Percentiles rank a stretch among this genome's conserved stretches.
Evolutionary conservation across 1,140 invertebrate genomes (phyloP).

Genomic region (Drosophila yakuba): DNA sequence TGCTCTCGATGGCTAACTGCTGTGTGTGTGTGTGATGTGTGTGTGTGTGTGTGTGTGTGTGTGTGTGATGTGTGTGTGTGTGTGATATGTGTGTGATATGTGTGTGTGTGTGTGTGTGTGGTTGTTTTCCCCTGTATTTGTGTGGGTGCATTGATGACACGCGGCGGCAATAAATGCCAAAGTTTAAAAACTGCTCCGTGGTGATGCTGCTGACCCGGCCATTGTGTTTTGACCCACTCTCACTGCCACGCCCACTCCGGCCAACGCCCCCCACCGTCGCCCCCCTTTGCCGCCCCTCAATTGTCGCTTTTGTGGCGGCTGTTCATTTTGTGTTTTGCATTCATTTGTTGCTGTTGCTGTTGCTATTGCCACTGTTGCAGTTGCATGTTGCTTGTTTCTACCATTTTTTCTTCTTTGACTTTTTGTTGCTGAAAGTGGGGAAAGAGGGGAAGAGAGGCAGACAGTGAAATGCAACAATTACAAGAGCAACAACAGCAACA

Average conservation of each 20-base stretch:
- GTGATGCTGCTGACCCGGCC: constrained; percentile 26
- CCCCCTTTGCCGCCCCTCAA: constrained; percentile 9
- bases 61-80: no score
- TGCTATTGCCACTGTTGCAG: constrained; percentile 16
- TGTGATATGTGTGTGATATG: background rate
- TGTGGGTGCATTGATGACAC: constrained; percentile 48
- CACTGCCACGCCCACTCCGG: background rate
- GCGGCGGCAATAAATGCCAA: constrained; percentile 71
- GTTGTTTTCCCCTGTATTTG: background rate
- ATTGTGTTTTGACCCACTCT: background rate
- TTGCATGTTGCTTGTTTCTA: constrained; percentile 45
- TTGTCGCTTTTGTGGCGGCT: constrained; percentile 60
- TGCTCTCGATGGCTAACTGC: constrained; percentile 17
- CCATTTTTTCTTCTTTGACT: constrained; percentile 18
- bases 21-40: background rate
- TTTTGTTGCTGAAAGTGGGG: constrained; percentile 51
- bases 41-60: no score
- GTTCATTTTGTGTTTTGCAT: constrained; percentile 33
- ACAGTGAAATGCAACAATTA: constrained; percentile 52
- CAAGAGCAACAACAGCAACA: constrained; percentile 50
- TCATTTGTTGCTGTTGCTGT: constrained; percentile 18
- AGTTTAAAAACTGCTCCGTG: constrained; percentile 56
- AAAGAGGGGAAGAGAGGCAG: constrained; percentile 6
- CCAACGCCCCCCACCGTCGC: constrained; percentile 2
- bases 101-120: constrained; percentile 7